Evolutionary conservation across 1,140 invertebrate species (phyloP).

Genomic region (Phymorhynchus buccinoides): DNA sequence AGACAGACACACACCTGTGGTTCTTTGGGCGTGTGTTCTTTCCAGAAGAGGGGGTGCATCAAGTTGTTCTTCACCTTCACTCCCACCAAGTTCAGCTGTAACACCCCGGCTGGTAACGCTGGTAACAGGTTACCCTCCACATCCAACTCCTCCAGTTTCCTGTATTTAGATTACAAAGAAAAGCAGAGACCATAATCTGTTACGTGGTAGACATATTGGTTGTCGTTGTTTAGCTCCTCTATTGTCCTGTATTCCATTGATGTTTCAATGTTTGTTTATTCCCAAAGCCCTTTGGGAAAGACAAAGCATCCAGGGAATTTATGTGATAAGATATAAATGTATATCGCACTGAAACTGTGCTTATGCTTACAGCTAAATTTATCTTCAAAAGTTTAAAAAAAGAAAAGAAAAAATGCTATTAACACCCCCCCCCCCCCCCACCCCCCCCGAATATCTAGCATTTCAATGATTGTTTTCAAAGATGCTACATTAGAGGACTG

Average conservation of each 20-base stretch:
- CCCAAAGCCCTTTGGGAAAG: too few relatives aligned
- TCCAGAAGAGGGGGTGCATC: constrained; percentile 73
- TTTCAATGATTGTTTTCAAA: too few relatives aligned
- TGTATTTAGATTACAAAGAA: constrained; percentile 43
- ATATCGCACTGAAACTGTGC: too few relatives aligned
- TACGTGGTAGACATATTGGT: background rate
- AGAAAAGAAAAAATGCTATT: too few relatives aligned
- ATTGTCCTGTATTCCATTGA: background rate
- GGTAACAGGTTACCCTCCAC: constrained; percentile 72
- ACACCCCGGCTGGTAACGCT: constrained; percentile 64
- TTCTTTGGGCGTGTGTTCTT: constrained; percentile 64
- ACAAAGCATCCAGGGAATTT: too few relatives aligned
- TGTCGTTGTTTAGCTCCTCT: background rate
- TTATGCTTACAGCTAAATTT: too few relatives aligned
- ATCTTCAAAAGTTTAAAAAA: too few relatives aligned
- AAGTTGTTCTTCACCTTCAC: constrained; percentile 71
- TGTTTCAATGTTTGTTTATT: too few relatives aligned
- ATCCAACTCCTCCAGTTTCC: constrained; percentile 65
- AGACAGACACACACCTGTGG: constrained; percentile 60
- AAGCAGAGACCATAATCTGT: background rate
- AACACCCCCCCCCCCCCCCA: too few relatives aligned
- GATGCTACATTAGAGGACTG: too few relatives aligned
- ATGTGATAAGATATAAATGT: too few relatives aligned
- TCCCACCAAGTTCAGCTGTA: constrained; percentile 60
- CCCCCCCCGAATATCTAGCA: too few relatives aligned